These are phyloP conservation scores for Pandemis corylana DNA, from an alignment of 2,888 invertebrate genomes.

Conservation along the genomic window DNA sequence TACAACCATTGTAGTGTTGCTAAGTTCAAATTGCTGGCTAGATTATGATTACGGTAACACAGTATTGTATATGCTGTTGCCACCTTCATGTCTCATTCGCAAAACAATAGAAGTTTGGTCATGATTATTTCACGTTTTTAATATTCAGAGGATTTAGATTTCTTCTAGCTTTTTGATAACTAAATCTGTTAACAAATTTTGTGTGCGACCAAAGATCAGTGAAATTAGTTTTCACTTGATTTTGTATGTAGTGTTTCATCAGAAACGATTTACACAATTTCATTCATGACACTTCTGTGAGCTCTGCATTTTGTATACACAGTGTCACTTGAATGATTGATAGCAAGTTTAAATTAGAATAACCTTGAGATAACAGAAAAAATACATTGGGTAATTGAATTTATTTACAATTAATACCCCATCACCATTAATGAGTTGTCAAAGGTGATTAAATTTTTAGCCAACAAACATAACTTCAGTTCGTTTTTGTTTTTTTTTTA, in stretches of 20 bases:
- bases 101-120: no score
- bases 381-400: neutral
- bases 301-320: neutral
- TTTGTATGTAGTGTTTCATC: neutral
- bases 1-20: conserved; percentile 63
- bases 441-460: neutral
- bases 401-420: neutral
- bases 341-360: conserved; percentile 19
- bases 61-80: no score
- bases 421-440: neutral
- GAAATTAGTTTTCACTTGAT: neutral
- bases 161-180: no score
- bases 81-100: no score
- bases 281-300: neutral
- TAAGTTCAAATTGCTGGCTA: neutral
- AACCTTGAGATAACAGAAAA: conserved; percentile 29
- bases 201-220: no score
- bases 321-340: conserved; percentile 7
- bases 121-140: no score
- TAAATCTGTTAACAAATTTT: no score
- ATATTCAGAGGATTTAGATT: no score
- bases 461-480: neutral
- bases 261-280: neutral
- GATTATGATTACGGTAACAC: no score
- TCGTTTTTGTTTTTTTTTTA: neutral